phyloP scores from a whole-genome alignment of 2,797 vertebrate genomes.

The Coregonus ussuriensis region DNA sequence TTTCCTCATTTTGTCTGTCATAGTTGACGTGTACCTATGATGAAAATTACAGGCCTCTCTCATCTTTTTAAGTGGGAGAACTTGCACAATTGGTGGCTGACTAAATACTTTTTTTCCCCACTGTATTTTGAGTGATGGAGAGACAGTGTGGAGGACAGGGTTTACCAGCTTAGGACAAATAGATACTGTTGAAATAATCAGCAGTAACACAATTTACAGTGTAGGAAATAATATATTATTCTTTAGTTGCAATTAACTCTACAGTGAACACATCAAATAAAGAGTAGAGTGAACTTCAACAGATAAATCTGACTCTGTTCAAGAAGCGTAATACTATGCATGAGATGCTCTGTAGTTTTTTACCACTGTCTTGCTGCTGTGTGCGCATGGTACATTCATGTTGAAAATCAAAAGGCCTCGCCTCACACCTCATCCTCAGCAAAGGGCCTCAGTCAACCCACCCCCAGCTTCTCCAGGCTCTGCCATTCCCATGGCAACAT shows the following conservation, averaged over 20 bases:
- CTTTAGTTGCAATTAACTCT: background rate
- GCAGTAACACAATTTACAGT: background rate
- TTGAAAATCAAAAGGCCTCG: conserved; percentile 48
- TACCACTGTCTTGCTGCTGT: conserved; percentile 25
- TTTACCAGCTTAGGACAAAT: too few species aligned
- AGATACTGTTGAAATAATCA: too few species aligned
- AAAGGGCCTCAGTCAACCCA: conserved; percentile 72
- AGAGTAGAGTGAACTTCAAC: background rate
- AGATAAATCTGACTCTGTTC: background rate
- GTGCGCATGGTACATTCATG: conserved; percentile 15
- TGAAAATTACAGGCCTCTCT: too few species aligned
- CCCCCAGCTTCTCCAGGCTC: conserved; percentile 69
- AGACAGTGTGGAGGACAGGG: background rate
- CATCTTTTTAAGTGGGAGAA: too few species aligned
- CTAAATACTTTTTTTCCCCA: too few species aligned
- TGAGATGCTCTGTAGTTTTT: conserved; percentile 10
- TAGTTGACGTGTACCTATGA: too few species aligned
- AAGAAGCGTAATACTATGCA: background rate
- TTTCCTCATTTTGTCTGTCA: too few species aligned
- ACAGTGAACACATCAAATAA: background rate
- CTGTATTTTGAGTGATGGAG: background rate
- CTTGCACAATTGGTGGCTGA: too few species aligned
- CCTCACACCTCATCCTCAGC: conserved; percentile 63
- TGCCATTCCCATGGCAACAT: conserved; percentile 81
- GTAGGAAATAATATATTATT: background rate